These are phyloP conservation scores for Yponomeuta sedellus DNA, from an alignment of 2,888 invertebrate genomes.

Conservation along the genomic window DNA sequence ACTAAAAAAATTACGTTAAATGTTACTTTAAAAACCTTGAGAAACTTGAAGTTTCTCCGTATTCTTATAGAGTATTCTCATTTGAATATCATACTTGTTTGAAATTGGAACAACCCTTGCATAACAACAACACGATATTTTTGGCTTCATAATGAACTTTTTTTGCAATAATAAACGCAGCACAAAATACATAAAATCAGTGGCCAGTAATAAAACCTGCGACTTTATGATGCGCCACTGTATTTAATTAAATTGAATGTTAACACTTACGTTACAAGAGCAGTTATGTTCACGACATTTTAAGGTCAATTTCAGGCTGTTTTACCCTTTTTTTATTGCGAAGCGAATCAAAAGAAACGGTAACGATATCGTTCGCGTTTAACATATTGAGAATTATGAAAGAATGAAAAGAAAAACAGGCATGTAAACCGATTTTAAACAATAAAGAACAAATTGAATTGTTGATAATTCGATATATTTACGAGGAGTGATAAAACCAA, in stretches of 20 bases:
- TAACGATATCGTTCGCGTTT: neutral
- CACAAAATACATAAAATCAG: neutral
- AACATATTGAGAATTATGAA: neutral
- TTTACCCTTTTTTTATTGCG: neutral
- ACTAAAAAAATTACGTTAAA: too few relatives aligned
- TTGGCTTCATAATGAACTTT: neutral
- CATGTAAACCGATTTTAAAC: too few relatives aligned
- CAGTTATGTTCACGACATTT: neutral
- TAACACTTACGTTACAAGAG: neutral
- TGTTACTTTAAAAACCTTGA: too few relatives aligned
- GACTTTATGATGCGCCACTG: neutral
- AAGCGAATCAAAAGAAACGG: neutral
- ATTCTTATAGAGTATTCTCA: too few relatives aligned
- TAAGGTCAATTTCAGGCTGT: neutral
- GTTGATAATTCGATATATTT: too few relatives aligned
- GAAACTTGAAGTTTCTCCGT: too few relatives aligned
- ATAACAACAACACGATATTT: too few relatives aligned
- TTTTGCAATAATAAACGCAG: neutral
- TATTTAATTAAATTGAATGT: constrained; percentile 1
- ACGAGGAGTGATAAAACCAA: too few relatives aligned
- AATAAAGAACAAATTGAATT: too few relatives aligned
- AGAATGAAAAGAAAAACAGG: neutral
- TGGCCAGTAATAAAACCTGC: neutral
- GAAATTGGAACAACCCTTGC: too few relatives aligned
- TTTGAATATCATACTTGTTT: too few relatives aligned